Conservation (phyloP, 2,113 vertebrate species). For the Megalops atlanticus region DNA sequence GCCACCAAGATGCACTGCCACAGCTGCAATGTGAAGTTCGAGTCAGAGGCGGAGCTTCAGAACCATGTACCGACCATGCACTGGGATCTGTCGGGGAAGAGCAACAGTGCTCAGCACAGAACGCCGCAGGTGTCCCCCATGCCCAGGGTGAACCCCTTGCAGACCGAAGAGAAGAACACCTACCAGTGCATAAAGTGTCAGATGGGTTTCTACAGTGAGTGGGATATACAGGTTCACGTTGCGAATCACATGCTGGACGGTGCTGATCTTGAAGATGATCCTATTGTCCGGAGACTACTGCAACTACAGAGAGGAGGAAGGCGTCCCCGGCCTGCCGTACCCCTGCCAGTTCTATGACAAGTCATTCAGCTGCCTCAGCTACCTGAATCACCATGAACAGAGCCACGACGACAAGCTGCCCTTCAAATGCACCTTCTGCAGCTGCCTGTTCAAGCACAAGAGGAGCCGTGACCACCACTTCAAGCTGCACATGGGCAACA, state of each 20-base stretch:
- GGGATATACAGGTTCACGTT: slow-evolving; percentile 99
- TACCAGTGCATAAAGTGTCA: slow-evolving; percentile 99
- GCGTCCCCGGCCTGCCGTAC: slow-evolving; percentile 91
- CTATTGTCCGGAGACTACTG: slow-evolving; percentile 86
- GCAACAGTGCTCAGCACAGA: slow-evolving; percentile 84
- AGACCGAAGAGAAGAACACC: slow-evolving; percentile 99
- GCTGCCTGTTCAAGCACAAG: slow-evolving; percentile 97
- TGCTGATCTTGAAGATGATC: no score
- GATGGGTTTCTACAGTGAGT: slow-evolving; percentile 99
- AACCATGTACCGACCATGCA: slow-evolving; percentile 91
- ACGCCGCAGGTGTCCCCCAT: slow-evolving; percentile 95
- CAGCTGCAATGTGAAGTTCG: slow-evolving; percentile 98
- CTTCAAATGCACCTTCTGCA: slow-evolving; percentile 96
- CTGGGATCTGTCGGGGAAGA: slow-evolving; percentile 84
- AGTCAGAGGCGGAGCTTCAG: slow-evolving; percentile 93
- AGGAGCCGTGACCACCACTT: slow-evolving; percentile 95
- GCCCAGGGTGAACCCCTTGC: slow-evolving; percentile 93
- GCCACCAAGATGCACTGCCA: slow-evolving; percentile 90
- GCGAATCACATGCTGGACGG: slow-evolving; percentile 99
- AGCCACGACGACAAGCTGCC: slow-evolving; percentile 97
- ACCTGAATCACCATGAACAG: slow-evolving; percentile 97
- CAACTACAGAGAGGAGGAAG: slow-evolving; percentile 89
- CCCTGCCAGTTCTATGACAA: slow-evolving; percentile 98
- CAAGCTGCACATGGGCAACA: slow-evolving; percentile 95
- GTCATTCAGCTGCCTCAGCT: slow-evolving; percentile 96